These are phyloP conservation scores for Copsychus sechellarum DNA, from an alignment of 2,113 vertebrate genomes.

Conservation along the genomic window DNA sequence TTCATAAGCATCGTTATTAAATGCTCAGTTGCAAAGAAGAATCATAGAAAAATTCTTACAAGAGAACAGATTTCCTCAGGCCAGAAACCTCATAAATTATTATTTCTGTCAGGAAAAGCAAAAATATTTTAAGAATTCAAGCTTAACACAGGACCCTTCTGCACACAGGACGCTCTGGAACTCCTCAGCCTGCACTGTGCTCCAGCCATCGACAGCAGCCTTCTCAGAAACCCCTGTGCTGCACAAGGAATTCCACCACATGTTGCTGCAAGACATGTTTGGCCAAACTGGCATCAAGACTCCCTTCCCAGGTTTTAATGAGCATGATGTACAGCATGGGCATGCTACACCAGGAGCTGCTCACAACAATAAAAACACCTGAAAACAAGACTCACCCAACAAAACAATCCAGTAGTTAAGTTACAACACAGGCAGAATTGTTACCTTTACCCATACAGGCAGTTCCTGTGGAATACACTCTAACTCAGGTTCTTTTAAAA, in stretches of 20 bases:
- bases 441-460: not conserved
- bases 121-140: conserved; percentile 22
- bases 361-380: not conserved
- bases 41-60: not conserved
- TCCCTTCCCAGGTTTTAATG: not conserved
- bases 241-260: not conserved
- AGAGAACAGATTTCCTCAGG: not conserved
- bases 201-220: not conserved
- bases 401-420: not conserved
- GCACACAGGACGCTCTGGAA: not conserved
- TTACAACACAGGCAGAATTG: not conserved
- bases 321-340: not conserved
- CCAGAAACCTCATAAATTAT: not conserved
- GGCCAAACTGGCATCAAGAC: not conserved
- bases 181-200: not conserved
- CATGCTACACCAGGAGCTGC: not conserved
- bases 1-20: not conserved
- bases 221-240: not conserved
- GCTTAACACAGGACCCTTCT: not conserved
- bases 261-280: not conserved
- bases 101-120: not conserved
- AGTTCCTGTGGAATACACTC: not conserved
- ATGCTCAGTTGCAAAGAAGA: not conserved
- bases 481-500: not conserved
- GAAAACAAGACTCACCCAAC: not conserved